Conservation (phyloP, 64 coral and sea anemone genomes). For the Cladopsammia gracilis region DNA sequence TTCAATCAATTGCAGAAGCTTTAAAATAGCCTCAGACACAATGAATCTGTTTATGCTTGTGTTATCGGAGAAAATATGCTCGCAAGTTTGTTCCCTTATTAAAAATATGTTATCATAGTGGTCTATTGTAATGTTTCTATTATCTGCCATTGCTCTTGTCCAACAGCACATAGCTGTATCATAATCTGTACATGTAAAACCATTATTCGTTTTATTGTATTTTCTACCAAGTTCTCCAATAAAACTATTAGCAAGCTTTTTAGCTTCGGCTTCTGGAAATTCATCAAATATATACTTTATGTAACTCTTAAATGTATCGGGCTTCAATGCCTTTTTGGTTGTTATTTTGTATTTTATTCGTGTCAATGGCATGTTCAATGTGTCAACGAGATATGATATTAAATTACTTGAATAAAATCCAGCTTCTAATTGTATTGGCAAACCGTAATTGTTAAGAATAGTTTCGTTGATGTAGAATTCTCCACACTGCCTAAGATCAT, state of each 20-base stretch:
- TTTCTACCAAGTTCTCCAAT: constrained; percentile 18
- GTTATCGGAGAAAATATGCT: neutral
- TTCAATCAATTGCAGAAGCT: neutral
- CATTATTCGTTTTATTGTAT: neutral
- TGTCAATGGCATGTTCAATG: neutral
- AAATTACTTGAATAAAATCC: neutral
- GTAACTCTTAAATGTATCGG: constrained; percentile 41
- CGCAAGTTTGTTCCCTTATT: too few relatives aligned
- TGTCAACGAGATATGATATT: too few relatives aligned
- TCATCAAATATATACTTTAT: constrained; percentile 25
- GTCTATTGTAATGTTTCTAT: constrained; percentile 28
- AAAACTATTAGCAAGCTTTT: neutral
- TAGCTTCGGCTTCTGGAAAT: neutral
- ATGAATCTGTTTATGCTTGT: constrained; percentile 28
- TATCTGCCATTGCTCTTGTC: neutral
- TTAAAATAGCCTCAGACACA: constrained; percentile 27
- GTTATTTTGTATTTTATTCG: constrained; percentile 10
- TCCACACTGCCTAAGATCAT: neutral
- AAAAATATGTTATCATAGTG: too few relatives aligned
- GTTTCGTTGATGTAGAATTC: neutral
- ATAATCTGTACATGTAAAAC: neutral
- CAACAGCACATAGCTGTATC: constrained; percentile 24
- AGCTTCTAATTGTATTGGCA: neutral
- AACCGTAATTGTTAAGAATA: neutral
- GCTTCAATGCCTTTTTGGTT: neutral